phyloP scores from a whole-genome alignment of 2,113 vertebrate genomes.

The Hydrolagus affinis region DNA sequence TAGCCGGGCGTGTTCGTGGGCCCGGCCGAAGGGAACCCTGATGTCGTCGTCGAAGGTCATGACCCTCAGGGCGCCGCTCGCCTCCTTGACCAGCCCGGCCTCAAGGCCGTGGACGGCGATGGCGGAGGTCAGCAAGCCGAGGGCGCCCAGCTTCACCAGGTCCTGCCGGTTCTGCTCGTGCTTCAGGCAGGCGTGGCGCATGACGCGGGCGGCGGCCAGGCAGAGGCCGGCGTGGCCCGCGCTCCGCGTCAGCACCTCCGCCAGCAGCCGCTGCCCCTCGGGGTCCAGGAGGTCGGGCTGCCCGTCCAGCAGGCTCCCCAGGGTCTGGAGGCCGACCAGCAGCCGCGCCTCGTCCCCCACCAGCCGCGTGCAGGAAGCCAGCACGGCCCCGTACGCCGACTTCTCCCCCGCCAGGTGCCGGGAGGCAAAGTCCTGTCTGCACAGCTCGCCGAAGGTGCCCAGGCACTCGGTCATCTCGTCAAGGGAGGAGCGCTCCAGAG shows the following conservation, averaged over 20 bases:
- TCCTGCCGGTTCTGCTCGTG: constrained; percentile 84
- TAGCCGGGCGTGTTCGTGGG: constrained; percentile 83
- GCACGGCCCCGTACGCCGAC: constrained; percentile 70
- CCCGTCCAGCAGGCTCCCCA: constrained; percentile 66
- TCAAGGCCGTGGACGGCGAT: constrained; percentile 48
- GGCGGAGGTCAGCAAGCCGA: constrained; percentile 59
- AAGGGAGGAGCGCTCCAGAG: constrained; percentile 36
- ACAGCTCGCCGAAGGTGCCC: constrained; percentile 60
- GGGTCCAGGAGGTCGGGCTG: constrained; percentile 81
- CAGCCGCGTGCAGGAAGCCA: constrained; percentile 59
- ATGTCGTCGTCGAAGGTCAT: constrained; percentile 91
- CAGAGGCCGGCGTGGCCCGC: constrained; percentile 40
- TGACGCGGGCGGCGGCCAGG: constrained; percentile 47
- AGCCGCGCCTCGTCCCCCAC: constrained; percentile 42
- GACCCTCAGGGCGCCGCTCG: constrained; percentile 62
- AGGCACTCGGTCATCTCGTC: constrained; percentile 44
- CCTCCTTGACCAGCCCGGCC: constrained; percentile 59
- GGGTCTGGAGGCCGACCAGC: constrained; percentile 52
- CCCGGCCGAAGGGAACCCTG: constrained; percentile 76
- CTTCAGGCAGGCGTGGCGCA: constrained; percentile 73
- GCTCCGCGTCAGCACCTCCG: constrained; percentile 46
- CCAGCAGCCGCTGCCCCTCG: constrained; percentile 61
- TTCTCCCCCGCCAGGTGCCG: constrained; percentile 76
- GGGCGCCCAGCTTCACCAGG: constrained; percentile 63
- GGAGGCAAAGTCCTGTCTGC: constrained; percentile 62